Evolutionary conservation across 2,888 invertebrate species (phyloP).

Genomic region (Selenia dentaria): DNA sequence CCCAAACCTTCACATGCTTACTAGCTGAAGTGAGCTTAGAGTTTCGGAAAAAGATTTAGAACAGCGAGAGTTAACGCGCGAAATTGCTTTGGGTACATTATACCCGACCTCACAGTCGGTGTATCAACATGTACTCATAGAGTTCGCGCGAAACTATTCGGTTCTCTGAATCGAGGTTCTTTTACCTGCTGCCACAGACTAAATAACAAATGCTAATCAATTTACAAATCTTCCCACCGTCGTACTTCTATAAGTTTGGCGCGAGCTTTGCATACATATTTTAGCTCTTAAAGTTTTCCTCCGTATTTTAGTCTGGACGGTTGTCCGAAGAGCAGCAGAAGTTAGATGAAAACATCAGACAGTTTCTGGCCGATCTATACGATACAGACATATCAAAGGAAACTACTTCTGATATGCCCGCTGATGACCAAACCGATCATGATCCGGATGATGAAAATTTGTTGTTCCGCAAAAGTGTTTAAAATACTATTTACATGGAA

Average conservation of each 20-base stretch:
- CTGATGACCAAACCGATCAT: background rate
- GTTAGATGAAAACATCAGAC: background rate
- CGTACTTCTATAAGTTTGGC: too few species aligned
- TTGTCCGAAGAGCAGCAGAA: background rate
- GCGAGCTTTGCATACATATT: background rate
- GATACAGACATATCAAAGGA: background rate
- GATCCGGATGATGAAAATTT: background rate
- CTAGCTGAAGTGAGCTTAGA: background rate
- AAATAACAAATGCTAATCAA: too few species aligned
- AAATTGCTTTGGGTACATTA: background rate
- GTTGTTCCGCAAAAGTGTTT: background rate
- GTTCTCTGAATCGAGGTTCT: too few species aligned
- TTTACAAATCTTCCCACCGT: too few species aligned
- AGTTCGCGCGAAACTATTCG: background rate
- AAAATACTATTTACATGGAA: background rate
- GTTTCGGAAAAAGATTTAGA: background rate
- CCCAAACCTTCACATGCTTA: too few species aligned
- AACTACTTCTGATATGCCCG: background rate
- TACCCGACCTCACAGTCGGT: slow-evolving; percentile 19
- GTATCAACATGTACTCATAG: background rate
- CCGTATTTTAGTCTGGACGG: slow-evolving; percentile 7
- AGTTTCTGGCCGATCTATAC: background rate
- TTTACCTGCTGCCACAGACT: too few species aligned
- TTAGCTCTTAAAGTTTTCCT: background rate
- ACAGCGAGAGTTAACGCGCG: background rate